phyloP scores from a whole-genome alignment of 1,140 invertebrate species.

The Solen grandis region DNA sequence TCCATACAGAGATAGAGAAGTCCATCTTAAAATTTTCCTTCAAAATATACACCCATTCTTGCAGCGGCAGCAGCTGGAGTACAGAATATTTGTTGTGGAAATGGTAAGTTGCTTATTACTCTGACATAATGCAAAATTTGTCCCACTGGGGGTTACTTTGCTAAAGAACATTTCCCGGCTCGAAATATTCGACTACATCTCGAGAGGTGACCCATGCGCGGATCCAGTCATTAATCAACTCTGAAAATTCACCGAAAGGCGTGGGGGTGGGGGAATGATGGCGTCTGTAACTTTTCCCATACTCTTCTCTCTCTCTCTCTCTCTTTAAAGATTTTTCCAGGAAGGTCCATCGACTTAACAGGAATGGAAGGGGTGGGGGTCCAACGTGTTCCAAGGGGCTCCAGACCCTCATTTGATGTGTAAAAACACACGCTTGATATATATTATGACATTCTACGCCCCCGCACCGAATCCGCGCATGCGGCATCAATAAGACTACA shows the following conservation, averaged over 20 bases:
- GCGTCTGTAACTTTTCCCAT: too few relatives aligned
- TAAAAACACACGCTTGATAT: too few relatives aligned
- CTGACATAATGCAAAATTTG: background rate
- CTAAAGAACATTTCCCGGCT: background rate
- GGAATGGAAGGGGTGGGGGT: too few relatives aligned
- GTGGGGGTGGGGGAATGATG: background rate
- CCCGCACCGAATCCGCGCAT: too few relatives aligned
- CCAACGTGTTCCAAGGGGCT: too few relatives aligned
- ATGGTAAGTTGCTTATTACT: conserved; percentile 58
- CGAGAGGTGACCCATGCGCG: background rate
- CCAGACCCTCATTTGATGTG: too few relatives aligned
- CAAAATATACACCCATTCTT: conserved; percentile 73
- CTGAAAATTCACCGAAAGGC: background rate
- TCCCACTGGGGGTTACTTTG: background rate
- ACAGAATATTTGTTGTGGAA: conserved; percentile 72
- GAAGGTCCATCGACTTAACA: too few relatives aligned
- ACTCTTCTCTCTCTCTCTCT: too few relatives aligned
- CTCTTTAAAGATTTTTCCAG: too few relatives aligned
- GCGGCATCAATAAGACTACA: too few relatives aligned
- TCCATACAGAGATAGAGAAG: conserved; percentile 72
- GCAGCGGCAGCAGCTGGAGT: conserved; percentile 71
- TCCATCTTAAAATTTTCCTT: conserved; percentile 73
- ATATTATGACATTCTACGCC: too few relatives aligned
- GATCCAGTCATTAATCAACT: background rate
- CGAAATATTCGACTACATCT: background rate